Conservation (phyloP, 2,888 invertebrate genomes). For the Glaucopsyche alexis region DNA sequence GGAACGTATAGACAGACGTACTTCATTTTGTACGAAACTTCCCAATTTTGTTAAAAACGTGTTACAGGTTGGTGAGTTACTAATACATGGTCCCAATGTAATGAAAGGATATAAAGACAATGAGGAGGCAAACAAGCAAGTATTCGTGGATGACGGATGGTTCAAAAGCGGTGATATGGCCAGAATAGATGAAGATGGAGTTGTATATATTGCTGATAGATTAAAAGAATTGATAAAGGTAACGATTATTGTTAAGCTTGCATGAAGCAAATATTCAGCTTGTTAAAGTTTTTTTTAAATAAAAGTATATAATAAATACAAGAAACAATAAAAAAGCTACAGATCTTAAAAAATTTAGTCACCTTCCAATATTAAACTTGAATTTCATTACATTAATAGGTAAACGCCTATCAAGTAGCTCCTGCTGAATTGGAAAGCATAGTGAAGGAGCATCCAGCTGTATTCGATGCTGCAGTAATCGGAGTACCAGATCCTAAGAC, state of each 20-base stretch:
- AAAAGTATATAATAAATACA: too few relatives aligned
- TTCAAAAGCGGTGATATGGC: constrained; percentile 86
- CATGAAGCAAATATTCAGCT: too few relatives aligned
- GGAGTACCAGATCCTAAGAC: constrained; percentile 84
- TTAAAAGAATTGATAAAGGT: constrained; percentile 91
- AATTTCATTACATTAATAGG: constrained; percentile 52
- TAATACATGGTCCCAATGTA: constrained; percentile 87
- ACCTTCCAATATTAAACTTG: neutral
- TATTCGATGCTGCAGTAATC: constrained; percentile 91
- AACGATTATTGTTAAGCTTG: constrained; percentile 24
- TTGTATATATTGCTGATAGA: constrained; percentile 85
- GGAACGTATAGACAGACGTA: too few relatives aligned
- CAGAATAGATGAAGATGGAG: constrained; percentile 82
- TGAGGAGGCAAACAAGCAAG: constrained; percentile 84
- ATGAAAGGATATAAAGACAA: constrained; percentile 91
- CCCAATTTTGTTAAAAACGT: neutral
- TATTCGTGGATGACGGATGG: constrained; percentile 84
- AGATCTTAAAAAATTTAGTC: neutral
- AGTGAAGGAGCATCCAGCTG: constrained; percentile 84
- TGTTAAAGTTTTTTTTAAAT: too few relatives aligned
- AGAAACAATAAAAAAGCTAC: too few relatives aligned
- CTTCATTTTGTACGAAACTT: too few relatives aligned
- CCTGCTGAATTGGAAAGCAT: constrained; percentile 93
- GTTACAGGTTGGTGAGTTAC: constrained; percentile 83
- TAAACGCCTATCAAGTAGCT: constrained; percentile 87